Evolutionary conservation across 2,113 vertebrate species (phyloP).

Genomic region (Steatornis caripensis): DNA sequence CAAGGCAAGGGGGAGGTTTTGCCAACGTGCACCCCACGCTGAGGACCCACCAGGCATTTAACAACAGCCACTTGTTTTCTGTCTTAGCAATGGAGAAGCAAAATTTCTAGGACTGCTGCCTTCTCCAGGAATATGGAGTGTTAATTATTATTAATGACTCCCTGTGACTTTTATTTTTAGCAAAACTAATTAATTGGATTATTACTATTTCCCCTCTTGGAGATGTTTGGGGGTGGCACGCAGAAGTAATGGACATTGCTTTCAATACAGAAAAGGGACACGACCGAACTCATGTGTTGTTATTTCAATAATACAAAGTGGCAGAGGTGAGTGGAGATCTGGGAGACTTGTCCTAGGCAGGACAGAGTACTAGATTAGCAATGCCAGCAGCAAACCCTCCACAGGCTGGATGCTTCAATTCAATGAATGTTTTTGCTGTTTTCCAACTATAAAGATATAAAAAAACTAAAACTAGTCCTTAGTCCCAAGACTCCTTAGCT

Average conservation of each 20-base stretch:
- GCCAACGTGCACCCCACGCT: background rate
- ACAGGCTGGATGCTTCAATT: background rate
- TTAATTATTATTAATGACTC: conserved; percentile 54
- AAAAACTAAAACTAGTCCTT: background rate
- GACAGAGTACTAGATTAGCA: background rate
- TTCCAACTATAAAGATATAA: background rate
- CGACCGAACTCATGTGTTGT: background rate
- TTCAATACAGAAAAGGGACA: background rate
- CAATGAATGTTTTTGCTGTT: background rate
- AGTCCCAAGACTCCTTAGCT: background rate
- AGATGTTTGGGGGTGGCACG: background rate
- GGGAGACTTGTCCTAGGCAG: background rate
- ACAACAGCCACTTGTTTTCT: background rate
- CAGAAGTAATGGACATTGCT: background rate
- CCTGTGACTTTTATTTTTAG: conserved; percentile 24
- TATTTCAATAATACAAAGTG: background rate
- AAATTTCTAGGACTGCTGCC: background rate
- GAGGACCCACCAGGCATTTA: background rate
- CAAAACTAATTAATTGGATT: conserved; percentile 42
- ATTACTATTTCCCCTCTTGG: background rate
- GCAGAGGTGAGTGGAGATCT: background rate
- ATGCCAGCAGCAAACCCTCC: background rate
- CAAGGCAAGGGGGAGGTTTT: background rate
- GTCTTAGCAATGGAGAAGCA: background rate
- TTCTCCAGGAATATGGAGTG: background rate